A percentile compares a stretch with the other conserved stretches of the same genome.
Conservation (phyloP, 2,113 vertebrate species). For the Channa maculata region DNA sequence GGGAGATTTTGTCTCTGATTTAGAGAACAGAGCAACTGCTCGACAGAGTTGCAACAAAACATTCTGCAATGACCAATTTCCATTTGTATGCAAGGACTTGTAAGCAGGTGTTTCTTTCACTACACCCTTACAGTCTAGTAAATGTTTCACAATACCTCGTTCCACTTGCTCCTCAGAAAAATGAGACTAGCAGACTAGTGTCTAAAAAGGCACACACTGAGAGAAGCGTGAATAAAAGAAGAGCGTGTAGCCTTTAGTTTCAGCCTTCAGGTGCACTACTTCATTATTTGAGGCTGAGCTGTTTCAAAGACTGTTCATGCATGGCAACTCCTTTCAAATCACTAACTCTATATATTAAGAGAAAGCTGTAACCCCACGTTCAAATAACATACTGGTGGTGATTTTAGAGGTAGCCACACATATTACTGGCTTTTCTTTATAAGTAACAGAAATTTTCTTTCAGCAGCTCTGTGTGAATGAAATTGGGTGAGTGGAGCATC, state of each 20-base stretch:
- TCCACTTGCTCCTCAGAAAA: not conserved
- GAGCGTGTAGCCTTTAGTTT: too few relatives aligned
- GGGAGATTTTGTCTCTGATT: not conserved
- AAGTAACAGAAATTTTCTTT: not conserved
- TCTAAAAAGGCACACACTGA: too few relatives aligned
- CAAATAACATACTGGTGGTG: constrained; percentile 1
- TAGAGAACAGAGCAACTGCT: not conserved
- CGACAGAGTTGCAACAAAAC: not conserved
- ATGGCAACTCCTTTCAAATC: too few relatives aligned
- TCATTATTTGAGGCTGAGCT: too few relatives aligned
- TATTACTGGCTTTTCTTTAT: not conserved
- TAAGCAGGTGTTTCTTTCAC: too few relatives aligned
- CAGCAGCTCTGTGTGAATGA: constrained; percentile 18
- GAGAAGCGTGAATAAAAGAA: too few relatives aligned
- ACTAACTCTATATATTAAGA: too few relatives aligned
- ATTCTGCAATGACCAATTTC: not conserved
- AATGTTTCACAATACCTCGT: too few relatives aligned
- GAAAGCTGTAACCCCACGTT: not conserved
- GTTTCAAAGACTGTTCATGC: too few relatives aligned
- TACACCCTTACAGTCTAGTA: too few relatives aligned
- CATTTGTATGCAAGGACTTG: not conserved
- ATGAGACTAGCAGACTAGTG: not conserved
- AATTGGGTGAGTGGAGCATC: not conserved
- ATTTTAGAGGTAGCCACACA: not conserved
- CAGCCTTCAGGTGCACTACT: too few relatives aligned